phyloP scores from a whole-genome alignment of 2,888 invertebrate genomes.

The Dasypolia templi region DNA sequence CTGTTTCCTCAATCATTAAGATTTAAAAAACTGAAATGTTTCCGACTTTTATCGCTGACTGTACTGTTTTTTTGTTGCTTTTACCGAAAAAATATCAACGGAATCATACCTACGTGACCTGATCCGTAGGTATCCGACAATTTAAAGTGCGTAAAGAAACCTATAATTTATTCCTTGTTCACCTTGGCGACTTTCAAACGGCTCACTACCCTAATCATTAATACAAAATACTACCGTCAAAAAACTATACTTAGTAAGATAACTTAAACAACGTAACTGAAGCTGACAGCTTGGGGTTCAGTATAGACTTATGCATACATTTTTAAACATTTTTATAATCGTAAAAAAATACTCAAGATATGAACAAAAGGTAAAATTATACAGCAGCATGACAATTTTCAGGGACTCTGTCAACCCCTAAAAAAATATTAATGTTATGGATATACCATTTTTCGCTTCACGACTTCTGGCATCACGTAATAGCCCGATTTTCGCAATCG shows the following conservation, averaged over 20 bases:
- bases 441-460: neutral
- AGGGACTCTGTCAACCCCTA: neutral
- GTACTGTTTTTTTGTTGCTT: neutral
- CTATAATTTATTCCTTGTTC: slow-evolving; percentile 47
- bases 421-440: neutral
- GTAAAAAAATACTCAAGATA: neutral
- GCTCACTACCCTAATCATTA: slow-evolving; percentile 21
- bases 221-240: slow-evolving; percentile 16
- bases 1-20: neutral
- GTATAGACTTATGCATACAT: neutral
- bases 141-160: slow-evolving; percentile 21
- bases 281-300: slow-evolving; percentile 2
- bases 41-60: neutral
- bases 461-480: neutral
- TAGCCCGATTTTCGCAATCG: too few relatives aligned
- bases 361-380: neutral
- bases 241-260: slow-evolving; percentile 43
- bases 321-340: neutral
- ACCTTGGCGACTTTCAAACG: slow-evolving; percentile 38
- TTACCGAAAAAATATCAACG: neutral
- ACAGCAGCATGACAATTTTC: neutral
- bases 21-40: neutral
- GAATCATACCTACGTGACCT: slow-evolving; percentile 11
- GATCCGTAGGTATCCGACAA: neutral
- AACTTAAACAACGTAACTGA: slow-evolving; percentile 28